A percentile compares a stretch with the other conserved stretches of the same genome.
Conservation (phyloP, 2,888 invertebrate species). For the Melinaea marsaeus region DNA sequence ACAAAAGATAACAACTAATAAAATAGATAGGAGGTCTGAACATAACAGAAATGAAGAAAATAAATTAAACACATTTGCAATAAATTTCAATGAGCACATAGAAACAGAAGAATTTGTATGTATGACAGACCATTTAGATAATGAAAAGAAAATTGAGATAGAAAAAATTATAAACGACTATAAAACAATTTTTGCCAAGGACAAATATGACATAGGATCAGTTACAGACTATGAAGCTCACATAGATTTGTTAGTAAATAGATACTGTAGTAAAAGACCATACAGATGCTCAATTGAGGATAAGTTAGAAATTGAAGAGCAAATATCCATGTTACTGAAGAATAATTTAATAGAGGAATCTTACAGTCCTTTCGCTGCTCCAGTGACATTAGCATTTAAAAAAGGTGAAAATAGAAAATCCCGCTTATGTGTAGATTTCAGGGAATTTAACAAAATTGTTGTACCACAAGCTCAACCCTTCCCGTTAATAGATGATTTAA, state of each 20-base stretch:
- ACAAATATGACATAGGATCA: constrained; percentile 23
- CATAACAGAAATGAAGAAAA: constrained; percentile 10
- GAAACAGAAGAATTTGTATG: constrained; percentile 12
- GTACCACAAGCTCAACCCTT: constrained; percentile 14
- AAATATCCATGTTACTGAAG: constrained; percentile 18
- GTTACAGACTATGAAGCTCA: constrained; percentile 20
- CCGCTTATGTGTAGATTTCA: constrained; percentile 33
- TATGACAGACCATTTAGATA: constrained; percentile 13
- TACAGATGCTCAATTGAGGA: constrained; percentile 25
- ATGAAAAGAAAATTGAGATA: constrained; percentile 13
- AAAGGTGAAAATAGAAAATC: constrained; percentile 36
- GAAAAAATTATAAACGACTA: constrained; percentile 12
- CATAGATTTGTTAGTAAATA: constrained; percentile 22
- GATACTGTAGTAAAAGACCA: constrained; percentile 25
- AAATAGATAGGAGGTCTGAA: constrained; percentile 14
- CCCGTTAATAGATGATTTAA: constrained; percentile 32
- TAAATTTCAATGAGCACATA: constrained; percentile 18
- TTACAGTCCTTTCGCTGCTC: constrained; percentile 36
- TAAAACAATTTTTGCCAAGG: constrained; percentile 22
- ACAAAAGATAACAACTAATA: constrained; percentile 16
- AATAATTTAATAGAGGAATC: constrained; percentile 27
- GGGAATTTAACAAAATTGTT: constrained; percentile 15
- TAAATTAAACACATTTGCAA: constrained; percentile 10
- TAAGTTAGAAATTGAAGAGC: constrained; percentile 26
- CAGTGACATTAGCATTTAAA: constrained; percentile 34